Evolutionary conservation across 2,113 vertebrate genomes (phyloP).

Genomic region (Fukomys damarensis): DNA sequence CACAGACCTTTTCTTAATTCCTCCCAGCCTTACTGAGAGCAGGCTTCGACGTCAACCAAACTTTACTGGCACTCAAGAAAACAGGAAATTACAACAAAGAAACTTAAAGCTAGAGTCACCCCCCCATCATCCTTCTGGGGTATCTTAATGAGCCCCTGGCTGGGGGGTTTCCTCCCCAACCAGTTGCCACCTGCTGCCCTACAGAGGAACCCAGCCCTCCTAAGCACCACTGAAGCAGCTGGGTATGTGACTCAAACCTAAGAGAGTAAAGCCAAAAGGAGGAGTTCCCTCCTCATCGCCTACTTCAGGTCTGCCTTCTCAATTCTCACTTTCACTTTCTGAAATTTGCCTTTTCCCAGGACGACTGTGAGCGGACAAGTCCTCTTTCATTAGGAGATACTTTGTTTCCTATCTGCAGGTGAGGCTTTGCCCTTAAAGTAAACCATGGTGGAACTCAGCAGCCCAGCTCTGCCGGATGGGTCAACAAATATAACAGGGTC

Average conservation of each 20-base stretch:
- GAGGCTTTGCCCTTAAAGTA: neutral
- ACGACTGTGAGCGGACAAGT: neutral
- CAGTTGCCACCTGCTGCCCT: neutral
- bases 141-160: neutral
- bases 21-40: neutral
- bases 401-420: neutral
- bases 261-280: neutral
- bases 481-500: neutral
- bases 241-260: neutral
- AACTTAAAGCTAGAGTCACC: neutral
- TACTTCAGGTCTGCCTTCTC: neutral
- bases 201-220: neutral
- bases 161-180: neutral
- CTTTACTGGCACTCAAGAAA: neutral
- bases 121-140: neutral
- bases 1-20: neutral
- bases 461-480: neutral
- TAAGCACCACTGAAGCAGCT: neutral
- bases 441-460: neutral
- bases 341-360: neutral
- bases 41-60: neutral
- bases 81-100: conserved; percentile 15
- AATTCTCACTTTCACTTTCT: neutral
- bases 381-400: neutral
- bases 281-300: neutral